Evolutionary conservation across 2,113 vertebrate species (phyloP).

Genomic region (Pterophyllum scalare): DNA sequence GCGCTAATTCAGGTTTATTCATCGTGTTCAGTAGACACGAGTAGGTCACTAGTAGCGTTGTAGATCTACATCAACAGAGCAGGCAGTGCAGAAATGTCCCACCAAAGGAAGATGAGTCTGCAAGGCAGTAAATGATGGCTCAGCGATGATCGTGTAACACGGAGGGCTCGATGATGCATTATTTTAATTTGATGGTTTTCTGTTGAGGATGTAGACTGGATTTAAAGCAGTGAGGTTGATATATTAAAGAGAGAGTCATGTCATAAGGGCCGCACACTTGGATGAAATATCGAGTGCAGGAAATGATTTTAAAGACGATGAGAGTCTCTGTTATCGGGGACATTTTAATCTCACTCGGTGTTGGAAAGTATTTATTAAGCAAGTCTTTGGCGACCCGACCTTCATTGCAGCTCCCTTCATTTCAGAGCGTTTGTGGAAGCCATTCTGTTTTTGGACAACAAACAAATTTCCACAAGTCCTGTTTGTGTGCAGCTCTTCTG

Average conservation of each 20-base stretch:
- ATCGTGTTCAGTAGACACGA: too few relatives aligned
- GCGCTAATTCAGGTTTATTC: too few relatives aligned
- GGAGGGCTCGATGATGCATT: not conserved
- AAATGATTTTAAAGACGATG: not conserved
- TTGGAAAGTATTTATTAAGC: not conserved
- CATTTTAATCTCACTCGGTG: not conserved
- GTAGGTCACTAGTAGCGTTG: too few relatives aligned
- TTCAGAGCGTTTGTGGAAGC: not conserved
- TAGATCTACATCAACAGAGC: too few relatives aligned
- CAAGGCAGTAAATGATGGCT: too few relatives aligned
- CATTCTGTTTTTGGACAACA: not conserved
- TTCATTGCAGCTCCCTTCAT: not conserved
- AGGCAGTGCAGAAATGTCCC: too few relatives aligned
- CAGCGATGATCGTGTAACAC: not conserved
- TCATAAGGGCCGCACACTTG: not conserved
- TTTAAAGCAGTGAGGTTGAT: not conserved
- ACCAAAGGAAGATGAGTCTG: too few relatives aligned
- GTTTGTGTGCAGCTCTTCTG: slow-evolving; percentile 13
- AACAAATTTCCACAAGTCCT: not conserved
- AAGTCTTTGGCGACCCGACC: not conserved
- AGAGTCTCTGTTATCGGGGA: not conserved
- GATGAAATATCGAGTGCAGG: not conserved
- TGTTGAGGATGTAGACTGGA: not conserved
- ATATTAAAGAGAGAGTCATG: not conserved
- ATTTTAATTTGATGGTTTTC: not conserved